Evolutionary conservation across 2,113 vertebrate species (phyloP).

Genomic region (Sceloporus tristichus): DNA sequence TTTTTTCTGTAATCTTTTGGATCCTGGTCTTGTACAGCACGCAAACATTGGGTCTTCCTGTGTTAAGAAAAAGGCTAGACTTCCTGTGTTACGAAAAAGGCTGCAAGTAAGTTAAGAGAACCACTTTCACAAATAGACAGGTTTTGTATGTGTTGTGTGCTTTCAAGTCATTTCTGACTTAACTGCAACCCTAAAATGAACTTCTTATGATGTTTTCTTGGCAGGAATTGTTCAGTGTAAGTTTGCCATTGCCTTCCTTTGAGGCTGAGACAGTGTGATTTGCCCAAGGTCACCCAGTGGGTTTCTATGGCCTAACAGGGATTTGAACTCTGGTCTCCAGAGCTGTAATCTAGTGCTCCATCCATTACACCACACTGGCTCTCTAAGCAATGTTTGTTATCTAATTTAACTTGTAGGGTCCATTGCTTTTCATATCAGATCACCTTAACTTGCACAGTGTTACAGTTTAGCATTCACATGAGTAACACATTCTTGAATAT

Average conservation of each 20-base stretch:
- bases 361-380: too few relatives aligned
- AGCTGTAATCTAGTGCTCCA: too few relatives aligned
- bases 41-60: background rate
- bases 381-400: background rate
- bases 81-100: background rate
- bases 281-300: too few relatives aligned
- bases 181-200: too few relatives aligned
- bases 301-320: too few relatives aligned
- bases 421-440: constrained; percentile 13
- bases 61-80: background rate
- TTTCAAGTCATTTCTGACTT: too few relatives aligned
- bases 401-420: background rate
- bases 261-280: too few relatives aligned
- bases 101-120: background rate
- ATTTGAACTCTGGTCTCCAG: too few relatives aligned
- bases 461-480: constrained; percentile 7
- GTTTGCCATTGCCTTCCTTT: too few relatives aligned
- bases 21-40: background rate
- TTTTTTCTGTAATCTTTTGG: background rate
- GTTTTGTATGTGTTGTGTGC: too few relatives aligned
- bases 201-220: too few relatives aligned
- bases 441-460: background rate
- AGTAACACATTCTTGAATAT: constrained; percentile 18
- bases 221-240: too few relatives aligned
- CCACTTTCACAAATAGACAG: background rate